Evolutionary conservation across 2,888 invertebrate genomes (phyloP), one percentile per base, ranked within the genome.

Genomic region (Dryadula phaetusa): DNA sequence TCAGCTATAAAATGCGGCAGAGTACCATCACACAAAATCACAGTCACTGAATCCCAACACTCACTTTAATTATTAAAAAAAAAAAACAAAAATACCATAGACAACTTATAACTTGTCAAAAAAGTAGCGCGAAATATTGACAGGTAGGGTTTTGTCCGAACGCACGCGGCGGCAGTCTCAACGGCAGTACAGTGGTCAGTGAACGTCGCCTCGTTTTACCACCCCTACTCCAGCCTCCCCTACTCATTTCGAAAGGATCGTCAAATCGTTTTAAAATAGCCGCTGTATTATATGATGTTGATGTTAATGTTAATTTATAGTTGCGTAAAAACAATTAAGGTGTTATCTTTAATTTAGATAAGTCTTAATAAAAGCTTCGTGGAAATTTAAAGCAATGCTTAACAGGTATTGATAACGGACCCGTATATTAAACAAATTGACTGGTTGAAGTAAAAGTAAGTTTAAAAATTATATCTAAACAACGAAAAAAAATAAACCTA

Each of bases 171-270:
- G 82, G 80, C 82, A 80, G 86, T 81, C 82, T 76, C 75, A 72
- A 76, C 81, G 79, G 79, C 80, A 90, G 84, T 92, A 88, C 78
- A 82, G 84, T 82, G 83, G 72, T 82, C 82, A 80, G 81, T 82
- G 80, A 76, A 72, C 78, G 84, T 79, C 84, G 80, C 82, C 82
- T 78, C 77, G 87, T 92, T 92, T 92, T 91, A 92, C 90, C 89
- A 85, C 88, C 90, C 92, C 92, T 91, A 86, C 92, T 88, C 85
- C 81, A 75, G 62, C 74, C 78, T 78, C 87, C 89, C 88, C 88
- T 86, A 82, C 90, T 87, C 76, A 78, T 92, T 92, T 90, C 91
- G 91, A 92, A 92, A 91, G 91, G 90, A 84, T 77, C 75, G 72
- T 74, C 79, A 73, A 84, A 82, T 79, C 78, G 77, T 78, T 79